Percentiles rank a stretch among this genome's conserved stretches.
Evolutionary conservation across 1,140 invertebrate genomes (phyloP).

Genomic region (Oryzaephilus surinamensis): DNA sequence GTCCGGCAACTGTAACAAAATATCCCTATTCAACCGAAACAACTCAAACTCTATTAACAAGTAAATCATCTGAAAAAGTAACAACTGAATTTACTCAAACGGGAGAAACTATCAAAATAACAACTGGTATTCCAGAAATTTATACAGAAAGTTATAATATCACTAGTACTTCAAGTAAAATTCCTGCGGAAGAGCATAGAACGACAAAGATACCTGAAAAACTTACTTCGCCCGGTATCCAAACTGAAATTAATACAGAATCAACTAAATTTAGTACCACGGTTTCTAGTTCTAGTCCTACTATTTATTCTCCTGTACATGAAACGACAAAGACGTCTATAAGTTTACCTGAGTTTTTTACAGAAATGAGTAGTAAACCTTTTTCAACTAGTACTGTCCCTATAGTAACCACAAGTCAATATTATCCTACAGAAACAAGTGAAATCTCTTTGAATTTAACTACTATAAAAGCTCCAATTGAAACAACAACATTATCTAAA

Average conservation of each 20-base stretch:
- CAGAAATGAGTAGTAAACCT: background rate
- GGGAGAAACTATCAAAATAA: background rate
- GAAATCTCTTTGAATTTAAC: background rate
- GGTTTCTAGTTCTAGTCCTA: too few relatives aligned
- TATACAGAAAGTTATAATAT: too few relatives aligned
- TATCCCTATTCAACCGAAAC: slow-evolving; percentile 17
- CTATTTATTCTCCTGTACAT: too few relatives aligned
- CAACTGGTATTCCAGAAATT: background rate
- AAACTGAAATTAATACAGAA: too few relatives aligned
- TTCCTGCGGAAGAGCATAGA: too few relatives aligned
- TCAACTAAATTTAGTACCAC: too few relatives aligned
- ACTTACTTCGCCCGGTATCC: too few relatives aligned
- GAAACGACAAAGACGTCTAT: background rate
- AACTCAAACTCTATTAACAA: background rate
- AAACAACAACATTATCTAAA: slow-evolving; percentile 1
- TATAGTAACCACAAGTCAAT: background rate
- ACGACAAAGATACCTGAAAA: too few relatives aligned
- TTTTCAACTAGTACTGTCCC: background rate
- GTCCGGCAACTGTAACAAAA: slow-evolving; percentile 15
- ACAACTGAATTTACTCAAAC: slow-evolving; percentile 5
- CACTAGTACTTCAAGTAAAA: background rate
- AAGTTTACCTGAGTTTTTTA: background rate
- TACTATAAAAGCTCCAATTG: background rate
- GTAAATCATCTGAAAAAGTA: background rate
- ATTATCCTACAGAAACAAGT: background rate